phyloP scores from a whole-genome alignment of 2,888 invertebrate genomes.

The Thalpophila matura region DNA sequence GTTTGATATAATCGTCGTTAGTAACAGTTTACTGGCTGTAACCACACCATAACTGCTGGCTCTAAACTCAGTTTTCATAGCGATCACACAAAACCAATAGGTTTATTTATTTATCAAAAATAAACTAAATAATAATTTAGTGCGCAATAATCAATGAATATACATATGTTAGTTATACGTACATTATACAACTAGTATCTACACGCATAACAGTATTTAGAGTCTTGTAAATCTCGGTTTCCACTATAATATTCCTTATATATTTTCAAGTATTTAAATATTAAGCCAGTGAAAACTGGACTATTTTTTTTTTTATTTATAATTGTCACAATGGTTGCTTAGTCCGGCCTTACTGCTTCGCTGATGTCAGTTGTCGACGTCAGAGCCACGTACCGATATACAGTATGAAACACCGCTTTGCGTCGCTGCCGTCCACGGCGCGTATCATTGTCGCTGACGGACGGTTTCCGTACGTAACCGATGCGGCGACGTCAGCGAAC shows the following conservation, averaged over 20 bases:
- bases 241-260: conserved; percentile 48
- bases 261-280: conserved; percentile 38
- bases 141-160: conserved; percentile 75
- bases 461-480: no score
- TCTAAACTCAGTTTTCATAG: conserved; percentile 60
- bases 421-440: no score
- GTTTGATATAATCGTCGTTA: conserved; percentile 39
- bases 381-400: no score
- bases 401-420: no score
- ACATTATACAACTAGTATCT: conserved; percentile 68
- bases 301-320: conserved; percentile 22
- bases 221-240: conserved; percentile 54
- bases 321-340: conserved; percentile 38
- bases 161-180: conserved; percentile 66
- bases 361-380: no score
- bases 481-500: no score
- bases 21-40: conserved; percentile 36
- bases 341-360: no score
- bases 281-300: conserved; percentile 39
- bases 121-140: conserved; percentile 67
- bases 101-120: conserved; percentile 65
- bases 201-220: conserved; percentile 73
- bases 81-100: conserved; percentile 55
- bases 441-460: no score
- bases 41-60: conserved; percentile 55